Evolutionary conservation across 92 coral and sea anemone genomes (phyloP).

Genomic region (Siderastrea radians): DNA sequence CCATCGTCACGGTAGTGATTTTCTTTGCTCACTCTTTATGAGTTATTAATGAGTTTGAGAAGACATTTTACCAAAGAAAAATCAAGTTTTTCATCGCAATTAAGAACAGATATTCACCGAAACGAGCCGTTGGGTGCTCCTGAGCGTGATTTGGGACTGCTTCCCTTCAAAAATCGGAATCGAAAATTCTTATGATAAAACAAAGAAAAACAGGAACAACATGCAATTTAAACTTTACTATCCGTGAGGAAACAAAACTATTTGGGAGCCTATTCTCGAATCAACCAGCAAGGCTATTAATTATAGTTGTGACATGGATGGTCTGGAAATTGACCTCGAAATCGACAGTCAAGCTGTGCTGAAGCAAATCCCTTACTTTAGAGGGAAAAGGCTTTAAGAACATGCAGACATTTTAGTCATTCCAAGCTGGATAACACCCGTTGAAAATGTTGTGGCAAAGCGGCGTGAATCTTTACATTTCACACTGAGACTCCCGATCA

Average conservation of each 20-base stretch:
- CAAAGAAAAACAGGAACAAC: not conserved
- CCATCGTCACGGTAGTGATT: no score
- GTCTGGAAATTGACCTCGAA: slow-evolving; percentile 31
- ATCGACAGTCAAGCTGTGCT: slow-evolving; percentile 33
- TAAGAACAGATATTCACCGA: no score
- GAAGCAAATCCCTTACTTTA: not conserved
- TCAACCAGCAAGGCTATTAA: slow-evolving; percentile 17
- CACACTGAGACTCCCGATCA: slow-evolving; percentile 22
- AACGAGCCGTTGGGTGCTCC: no score
- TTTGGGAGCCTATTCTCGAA: not conserved
- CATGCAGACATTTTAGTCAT: slow-evolving; percentile 40
- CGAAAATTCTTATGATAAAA: not conserved
- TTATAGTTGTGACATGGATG: not conserved
- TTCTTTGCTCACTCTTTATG: no score
- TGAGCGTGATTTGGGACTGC: no score
- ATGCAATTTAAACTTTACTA: not conserved
- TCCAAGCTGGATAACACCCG: slow-evolving; percentile 30
- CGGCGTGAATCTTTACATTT: slow-evolving; percentile 16
- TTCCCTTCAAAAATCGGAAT: not conserved
- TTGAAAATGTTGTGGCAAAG: slow-evolving; percentile 3
- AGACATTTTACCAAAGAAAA: no score
- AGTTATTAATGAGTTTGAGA: no score
- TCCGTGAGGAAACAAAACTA: slow-evolving; percentile 10
- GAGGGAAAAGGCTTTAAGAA: not conserved
- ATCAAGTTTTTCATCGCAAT: no score